Base-by-base conservation (phyloP, 2,113 vertebrate species). In the Amblyopsis rosae region DNA sequence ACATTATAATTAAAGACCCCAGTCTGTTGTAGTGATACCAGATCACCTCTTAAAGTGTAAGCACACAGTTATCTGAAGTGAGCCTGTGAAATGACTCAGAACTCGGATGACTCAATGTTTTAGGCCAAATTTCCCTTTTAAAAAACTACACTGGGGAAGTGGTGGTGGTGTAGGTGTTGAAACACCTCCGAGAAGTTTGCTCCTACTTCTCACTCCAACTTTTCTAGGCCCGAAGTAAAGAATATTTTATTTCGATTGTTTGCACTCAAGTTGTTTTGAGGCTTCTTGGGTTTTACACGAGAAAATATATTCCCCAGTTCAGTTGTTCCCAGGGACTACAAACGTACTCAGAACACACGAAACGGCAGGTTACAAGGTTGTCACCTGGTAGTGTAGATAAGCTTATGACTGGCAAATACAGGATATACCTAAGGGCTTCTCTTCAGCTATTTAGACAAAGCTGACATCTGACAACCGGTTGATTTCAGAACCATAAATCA, bases 1-100 rank as follows among this genome's bases (percentile, higher is more conserved):
- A 26, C 2, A n/a, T 11, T 45, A 45, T 55, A 65, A 68, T 71
- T 65, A 51, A 54, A 65, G 49, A 12, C 65, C 46, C 0, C 59
- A 49, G 59, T 46, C 12, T 48, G 56, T 26, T 10, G 35, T 15
- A 9, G 12, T 47, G 33, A 19, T 17, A 62, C 4, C 3, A 1
- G 11, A 60, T 70, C 19, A 58, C 9, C 4, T 64, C 6, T 73
- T 62, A 15, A 70, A 50, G 62, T 41, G 65, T 35, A 1, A 59
- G 54, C 62, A 62, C 59, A 41, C 11, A 33, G 56, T 10, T 26
- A 11, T 58, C 19, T n/a, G 58, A 63, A 50, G 62, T 50, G 69
- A 19, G 6, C 9, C 76, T 19, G 12, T 57, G 26, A 71, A 47
- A 57, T 32, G 51, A 54, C 33, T 72, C 46, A 9, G 41, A 62